phyloP scores from a whole-genome alignment of 2,888 invertebrate genomes.

The Stenichneumon culpator region DNA sequence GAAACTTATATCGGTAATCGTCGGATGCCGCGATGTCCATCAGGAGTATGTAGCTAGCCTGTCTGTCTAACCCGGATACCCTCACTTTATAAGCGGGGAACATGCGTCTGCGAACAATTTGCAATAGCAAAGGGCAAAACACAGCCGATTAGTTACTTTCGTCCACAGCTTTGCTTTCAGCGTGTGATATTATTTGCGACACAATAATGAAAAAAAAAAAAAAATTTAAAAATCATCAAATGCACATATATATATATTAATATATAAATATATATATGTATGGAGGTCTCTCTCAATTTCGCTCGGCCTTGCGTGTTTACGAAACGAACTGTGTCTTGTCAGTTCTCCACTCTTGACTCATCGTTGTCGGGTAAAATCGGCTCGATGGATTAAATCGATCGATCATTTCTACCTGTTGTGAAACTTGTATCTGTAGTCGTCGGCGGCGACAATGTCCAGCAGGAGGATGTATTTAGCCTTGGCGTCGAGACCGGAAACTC shows the following conservation, averaged over 20 bases:
- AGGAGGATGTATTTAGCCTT: constrained; percentile 99
- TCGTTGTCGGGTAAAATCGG: constrained; percentile 13
- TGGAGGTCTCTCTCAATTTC: not conserved
- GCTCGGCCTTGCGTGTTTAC: constrained; percentile 53
- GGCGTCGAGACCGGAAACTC: constrained; percentile 98
- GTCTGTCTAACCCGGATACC: constrained; percentile 98
- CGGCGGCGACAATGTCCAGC: constrained; percentile 99
- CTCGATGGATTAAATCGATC: not conserved
- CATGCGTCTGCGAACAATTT: constrained; percentile 93
- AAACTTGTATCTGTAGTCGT: constrained; percentile 99
- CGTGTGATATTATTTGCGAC: constrained; percentile 28
- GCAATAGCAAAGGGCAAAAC: constrained; percentile 81
- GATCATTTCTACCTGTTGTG: constrained; percentile 92
- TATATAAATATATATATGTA: not conserved
- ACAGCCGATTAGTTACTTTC: constrained; percentile 77
- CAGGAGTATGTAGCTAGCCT: constrained; percentile 98
- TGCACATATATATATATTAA: constrained; percentile 2
- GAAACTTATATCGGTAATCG: constrained; percentile 98
- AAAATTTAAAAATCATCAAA: constrained; percentile 27
- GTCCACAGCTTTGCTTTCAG: constrained; percentile 71
- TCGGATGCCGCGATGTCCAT: constrained; percentile 99
- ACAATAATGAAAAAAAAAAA: constrained; percentile 17
- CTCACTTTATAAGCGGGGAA: constrained; percentile 99
- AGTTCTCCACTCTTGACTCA: constrained; percentile 62
- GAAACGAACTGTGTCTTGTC: constrained; percentile 59